Evolutionary conservation across 2,888 invertebrate genomes (phyloP), one percentile per base, ranked within the genome.

Genomic region (Azorinus chamasolen): DNA sequence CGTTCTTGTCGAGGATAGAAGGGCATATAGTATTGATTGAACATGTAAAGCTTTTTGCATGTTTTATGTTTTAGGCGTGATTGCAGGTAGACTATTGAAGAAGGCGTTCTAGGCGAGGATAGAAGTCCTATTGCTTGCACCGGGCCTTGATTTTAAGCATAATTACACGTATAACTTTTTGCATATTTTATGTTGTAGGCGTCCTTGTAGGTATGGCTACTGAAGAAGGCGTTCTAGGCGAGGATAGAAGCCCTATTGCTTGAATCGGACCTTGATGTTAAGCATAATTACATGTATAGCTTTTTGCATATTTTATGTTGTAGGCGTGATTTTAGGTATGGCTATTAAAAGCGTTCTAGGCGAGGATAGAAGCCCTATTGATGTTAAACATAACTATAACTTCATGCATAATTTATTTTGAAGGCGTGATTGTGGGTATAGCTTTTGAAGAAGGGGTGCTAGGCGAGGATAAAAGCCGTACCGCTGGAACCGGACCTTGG

Each of bases 251-350:
- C 8, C 16, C 41, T 5, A 50, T 53, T 1, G 46, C 41, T 2
- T 69, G 65, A 2, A 75, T 72, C 1, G 79, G 75, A 16, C 58
- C 72, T 0, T 79, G 79, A 75, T 79, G 79, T 25, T 79, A 75
- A 75, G 55, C 75, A 24, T 46, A 64, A 2, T 18, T 43, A 6
- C 43, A 64, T 25, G 48, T 24, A 18, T 12, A 58, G 10, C 37
- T 22, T 4, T 24, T 37, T 20, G 18, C 45, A 12, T 18, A 45
- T 10, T 73, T 61, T 55, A 73, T 73, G 66, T 18, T 46, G 4
- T n/a, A 66, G 48, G 41, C 73, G 1, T 61, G 73, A 22, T 64
- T 8, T 43, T 59, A 18, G 55, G 46, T 20, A 14, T 39, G 20
- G 64, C 62, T n/a, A 16, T 68, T 1, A 32, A 32, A 10, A 18